Percentiles rank a stretch among this genome's conserved stretches.
phyloP scores from a whole-genome alignment of 2,888 invertebrate genomes.

The Drosophila percnosoma region DNA sequence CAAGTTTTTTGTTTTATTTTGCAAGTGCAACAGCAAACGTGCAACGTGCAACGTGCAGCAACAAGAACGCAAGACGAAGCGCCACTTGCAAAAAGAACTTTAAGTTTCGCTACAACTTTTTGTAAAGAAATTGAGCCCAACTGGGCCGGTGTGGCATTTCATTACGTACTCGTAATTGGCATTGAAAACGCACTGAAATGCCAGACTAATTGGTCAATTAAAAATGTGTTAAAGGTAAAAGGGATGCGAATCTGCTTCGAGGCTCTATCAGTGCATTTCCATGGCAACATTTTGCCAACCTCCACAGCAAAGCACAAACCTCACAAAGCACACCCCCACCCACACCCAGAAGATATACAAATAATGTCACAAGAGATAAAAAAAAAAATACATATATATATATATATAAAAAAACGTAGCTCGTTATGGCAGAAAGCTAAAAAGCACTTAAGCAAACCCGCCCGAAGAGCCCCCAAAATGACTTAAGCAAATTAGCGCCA shows the following conservation, averaged over 20 bases:
- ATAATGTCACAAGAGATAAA: constrained; percentile 1
- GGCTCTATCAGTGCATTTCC: constrained; percentile 50
- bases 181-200: constrained; percentile 39
- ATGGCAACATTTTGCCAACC: constrained; percentile 39
- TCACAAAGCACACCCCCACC: constrained; percentile 1
- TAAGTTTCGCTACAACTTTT: background rate
- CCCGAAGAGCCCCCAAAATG: constrained; percentile 22
- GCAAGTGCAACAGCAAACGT: constrained; percentile 40
- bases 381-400: background rate
- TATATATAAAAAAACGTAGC: constrained; percentile 2
- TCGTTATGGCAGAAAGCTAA: constrained; percentile 34
- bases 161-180: constrained; percentile 51
- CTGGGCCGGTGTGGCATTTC: background rate
- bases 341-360: background rate
- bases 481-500: constrained; percentile 66
- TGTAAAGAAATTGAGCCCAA: background rate
- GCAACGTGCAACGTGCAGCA: constrained; percentile 28
- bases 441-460: constrained; percentile 34
- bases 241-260: background rate
- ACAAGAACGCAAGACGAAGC: constrained; percentile 2
- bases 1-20: constrained; percentile 20
- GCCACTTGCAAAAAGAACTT: constrained; percentile 9
- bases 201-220: constrained; percentile 63
- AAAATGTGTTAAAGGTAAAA: background rate
- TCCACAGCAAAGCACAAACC: constrained; percentile 9